Conservation (phyloP, 2,888 invertebrate species). For the Cordilura impudica region DNA sequence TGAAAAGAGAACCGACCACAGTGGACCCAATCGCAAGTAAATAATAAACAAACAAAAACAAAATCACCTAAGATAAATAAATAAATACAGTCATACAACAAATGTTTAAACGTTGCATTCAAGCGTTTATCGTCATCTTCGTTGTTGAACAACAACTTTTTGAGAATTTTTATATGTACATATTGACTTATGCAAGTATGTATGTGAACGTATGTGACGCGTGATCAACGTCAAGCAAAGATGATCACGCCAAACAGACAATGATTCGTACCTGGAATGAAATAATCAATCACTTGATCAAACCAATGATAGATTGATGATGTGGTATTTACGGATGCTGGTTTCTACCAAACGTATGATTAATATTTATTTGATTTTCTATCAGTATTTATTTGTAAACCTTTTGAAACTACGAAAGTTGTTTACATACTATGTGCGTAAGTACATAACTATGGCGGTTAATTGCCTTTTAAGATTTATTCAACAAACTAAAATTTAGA, state of each 20-base stretch:
- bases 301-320: no score
- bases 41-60: constrained; percentile 6
- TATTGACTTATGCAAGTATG: not conserved
- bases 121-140: constrained; percentile 66
- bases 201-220: constrained; percentile 9
- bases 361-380: constrained; percentile 69
- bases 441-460: constrained; percentile 39
- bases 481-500: not conserved
- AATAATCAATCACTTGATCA: constrained; percentile 67
- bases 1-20: constrained; percentile 11
- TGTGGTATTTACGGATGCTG: constrained; percentile 16
- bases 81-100: constrained; percentile 29
- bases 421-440: constrained; percentile 43
- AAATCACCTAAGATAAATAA: constrained; percentile 54
- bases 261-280: constrained; percentile 23
- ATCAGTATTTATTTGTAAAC: constrained; percentile 72
- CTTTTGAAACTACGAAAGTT: constrained; percentile 62
- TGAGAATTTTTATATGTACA: constrained; percentile 65
- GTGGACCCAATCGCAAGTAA: constrained; percentile 61
- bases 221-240: constrained; percentile 46
- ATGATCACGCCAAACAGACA: constrained; percentile 35
- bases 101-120: constrained; percentile 66
- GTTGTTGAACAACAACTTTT: constrained; percentile 69
- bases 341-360: constrained; percentile 47
- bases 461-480: constrained; percentile 35